Evolutionary conservation across 2,888 invertebrate species (phyloP).

Genomic region (Epinotia bilunana): DNA sequence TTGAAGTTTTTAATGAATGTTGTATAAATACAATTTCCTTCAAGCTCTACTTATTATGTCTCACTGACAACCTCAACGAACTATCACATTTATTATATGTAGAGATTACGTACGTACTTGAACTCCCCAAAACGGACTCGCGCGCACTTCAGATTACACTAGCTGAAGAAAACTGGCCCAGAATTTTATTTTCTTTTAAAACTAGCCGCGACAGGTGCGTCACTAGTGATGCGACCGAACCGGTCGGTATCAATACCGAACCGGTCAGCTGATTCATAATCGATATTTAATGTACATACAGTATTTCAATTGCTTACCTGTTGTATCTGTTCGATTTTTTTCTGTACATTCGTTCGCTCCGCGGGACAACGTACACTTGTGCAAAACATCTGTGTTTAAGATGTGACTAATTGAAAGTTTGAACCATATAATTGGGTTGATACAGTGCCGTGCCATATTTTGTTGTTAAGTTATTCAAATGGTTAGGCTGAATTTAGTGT

Average conservation of each 20-base stretch:
- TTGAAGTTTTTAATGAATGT: too few relatives aligned
- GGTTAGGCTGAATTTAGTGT: conserved; percentile 48
- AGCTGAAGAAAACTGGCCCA: too few relatives aligned
- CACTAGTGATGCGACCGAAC: conserved; percentile 32
- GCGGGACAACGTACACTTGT: conserved; percentile 61
- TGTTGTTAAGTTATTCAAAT: conserved; percentile 47
- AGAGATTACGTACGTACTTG: too few relatives aligned
- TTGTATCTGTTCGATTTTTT: conserved; percentile 8
- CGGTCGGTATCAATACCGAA: conserved; percentile 13
- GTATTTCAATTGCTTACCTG: not conserved
- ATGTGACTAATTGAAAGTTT: conserved; percentile 56
- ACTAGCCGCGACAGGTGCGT: not conserved
- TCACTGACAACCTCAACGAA: too few relatives aligned
- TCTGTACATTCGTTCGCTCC: conserved; percentile 31
- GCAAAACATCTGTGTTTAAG: conserved; percentile 58
- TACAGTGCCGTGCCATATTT: conserved; percentile 45
- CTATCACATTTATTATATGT: too few relatives aligned
- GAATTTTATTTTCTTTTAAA: too few relatives aligned
- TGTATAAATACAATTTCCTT: too few relatives aligned
- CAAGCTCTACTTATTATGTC: too few relatives aligned
- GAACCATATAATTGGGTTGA: conserved; percentile 48
- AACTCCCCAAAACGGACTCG: too few relatives aligned
- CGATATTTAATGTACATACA: conserved; percentile 29
- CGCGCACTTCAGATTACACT: too few relatives aligned
- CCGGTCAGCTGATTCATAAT: conserved; percentile 38